phyloP scores from a whole-genome alignment of 2,113 vertebrate genomes.

The Megaceryle torquata region DNA sequence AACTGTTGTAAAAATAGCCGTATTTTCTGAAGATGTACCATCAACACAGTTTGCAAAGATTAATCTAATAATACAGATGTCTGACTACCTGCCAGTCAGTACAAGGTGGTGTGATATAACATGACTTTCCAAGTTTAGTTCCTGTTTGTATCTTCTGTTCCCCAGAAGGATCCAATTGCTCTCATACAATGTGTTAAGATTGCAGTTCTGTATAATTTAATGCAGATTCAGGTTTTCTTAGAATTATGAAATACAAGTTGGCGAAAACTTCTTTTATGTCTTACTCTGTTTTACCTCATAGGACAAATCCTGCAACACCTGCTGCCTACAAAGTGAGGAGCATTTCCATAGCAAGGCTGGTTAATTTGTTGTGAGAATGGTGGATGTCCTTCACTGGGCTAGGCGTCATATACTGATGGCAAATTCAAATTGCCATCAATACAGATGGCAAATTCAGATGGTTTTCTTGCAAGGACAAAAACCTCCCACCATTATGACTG shows the following conservation, averaged over 20 bases:
- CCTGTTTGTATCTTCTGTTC: not conserved
- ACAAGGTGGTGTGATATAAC: not conserved
- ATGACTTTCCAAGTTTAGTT: not conserved
- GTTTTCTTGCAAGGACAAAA: not conserved
- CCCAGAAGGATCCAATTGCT: not conserved
- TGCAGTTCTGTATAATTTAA: not conserved
- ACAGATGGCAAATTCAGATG: not conserved
- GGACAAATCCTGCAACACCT: not conserved
- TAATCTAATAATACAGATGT: not conserved
- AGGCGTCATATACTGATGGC: not conserved
- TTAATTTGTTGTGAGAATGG: not conserved
- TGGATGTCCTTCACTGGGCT: not conserved
- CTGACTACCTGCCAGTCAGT: not conserved
- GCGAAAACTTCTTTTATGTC: not conserved
- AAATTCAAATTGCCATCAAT: not conserved
- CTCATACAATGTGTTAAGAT: not conserved
- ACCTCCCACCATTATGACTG: accelerated
- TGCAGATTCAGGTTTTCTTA: not conserved
- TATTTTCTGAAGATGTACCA: not conserved
- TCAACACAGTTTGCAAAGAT: not conserved
- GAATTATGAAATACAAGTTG: not conserved
- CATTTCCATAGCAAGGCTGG: not conserved
- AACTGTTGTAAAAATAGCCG: not conserved
- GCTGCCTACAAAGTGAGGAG: not conserved
- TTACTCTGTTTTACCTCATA: not conserved